Evolutionary conservation across 2,888 invertebrate species (phyloP).

Genomic region (Andrena chrysosceles): DNA sequence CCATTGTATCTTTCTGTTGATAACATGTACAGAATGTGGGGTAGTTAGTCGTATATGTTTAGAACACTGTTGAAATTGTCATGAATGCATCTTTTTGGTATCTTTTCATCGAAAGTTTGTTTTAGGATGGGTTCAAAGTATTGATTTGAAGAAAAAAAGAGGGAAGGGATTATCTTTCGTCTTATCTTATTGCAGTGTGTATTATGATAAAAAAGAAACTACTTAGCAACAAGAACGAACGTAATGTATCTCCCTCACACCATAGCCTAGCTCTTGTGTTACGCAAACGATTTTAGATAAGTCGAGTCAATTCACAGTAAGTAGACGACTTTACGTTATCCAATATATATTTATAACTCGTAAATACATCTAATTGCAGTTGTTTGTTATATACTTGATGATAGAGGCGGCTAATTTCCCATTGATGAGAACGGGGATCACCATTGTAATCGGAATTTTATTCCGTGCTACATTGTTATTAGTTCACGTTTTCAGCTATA

Average conservation of each 20-base stretch:
- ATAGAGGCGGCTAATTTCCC: conserved; percentile 46
- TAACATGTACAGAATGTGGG: background rate
- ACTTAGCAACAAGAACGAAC: conserved; percentile 76
- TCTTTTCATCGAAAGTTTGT: background rate
- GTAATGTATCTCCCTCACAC: conserved; percentile 75
- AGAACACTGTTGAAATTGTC: background rate
- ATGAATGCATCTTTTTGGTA: background rate
- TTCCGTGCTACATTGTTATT: conserved; percentile 2
- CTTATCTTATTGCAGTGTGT: conserved; percentile 59
- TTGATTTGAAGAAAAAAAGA: conserved; percentile 42
- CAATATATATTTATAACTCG: conserved; percentile 49
- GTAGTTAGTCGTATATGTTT: background rate
- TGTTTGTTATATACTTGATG: conserved; percentile 38
- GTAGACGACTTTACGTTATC: conserved; percentile 76
- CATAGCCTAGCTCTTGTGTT: conserved; percentile 81
- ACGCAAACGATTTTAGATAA: conserved; percentile 81
- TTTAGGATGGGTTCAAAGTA: background rate
- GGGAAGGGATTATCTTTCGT: conserved; percentile 63
- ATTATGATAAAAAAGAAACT: conserved; percentile 58
- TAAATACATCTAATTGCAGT: conserved; percentile 37
- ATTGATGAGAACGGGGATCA: conserved; percentile 22
- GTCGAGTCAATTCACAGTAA: conserved; percentile 83
- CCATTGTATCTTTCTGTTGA: background rate
- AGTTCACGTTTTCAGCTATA: conserved; percentile 15
- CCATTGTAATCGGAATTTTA: conserved; percentile 9